Conservation (phyloP, 92 coral and sea anemone species). For the Actinostola sp. region DNA sequence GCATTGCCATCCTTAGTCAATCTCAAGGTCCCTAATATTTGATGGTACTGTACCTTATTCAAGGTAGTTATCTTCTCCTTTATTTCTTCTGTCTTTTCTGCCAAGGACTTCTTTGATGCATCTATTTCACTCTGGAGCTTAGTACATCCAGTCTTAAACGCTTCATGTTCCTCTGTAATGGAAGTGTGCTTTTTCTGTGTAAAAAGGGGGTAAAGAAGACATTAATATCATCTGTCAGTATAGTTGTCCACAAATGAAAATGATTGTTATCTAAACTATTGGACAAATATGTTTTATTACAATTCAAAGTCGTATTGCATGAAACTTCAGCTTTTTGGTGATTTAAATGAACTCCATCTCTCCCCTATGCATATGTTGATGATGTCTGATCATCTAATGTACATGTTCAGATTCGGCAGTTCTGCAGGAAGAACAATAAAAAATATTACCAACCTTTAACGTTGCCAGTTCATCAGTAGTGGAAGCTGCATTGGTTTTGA, state of each 20-base stretch:
- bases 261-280: too few relatives aligned
- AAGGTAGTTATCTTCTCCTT: constrained; percentile 87
- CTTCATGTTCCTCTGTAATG: constrained; percentile 55
- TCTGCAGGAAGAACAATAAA: too few relatives aligned
- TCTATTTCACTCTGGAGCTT: constrained; percentile 68
- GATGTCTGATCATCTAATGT: too few relatives aligned
- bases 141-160: constrained; percentile 59
- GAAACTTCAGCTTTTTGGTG: too few relatives aligned
- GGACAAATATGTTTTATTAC: too few relatives aligned
- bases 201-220: too few relatives aligned
- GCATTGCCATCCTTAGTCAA: background rate
- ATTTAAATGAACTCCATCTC: too few relatives aligned
- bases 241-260: too few relatives aligned
- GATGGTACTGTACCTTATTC: constrained; percentile 67
- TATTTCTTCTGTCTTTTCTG: constrained; percentile 77
- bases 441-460: constrained; percentile 61
- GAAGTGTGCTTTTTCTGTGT: constrained; percentile 47
- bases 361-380: too few relatives aligned
- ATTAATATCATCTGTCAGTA: too few relatives aligned
- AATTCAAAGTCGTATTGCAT: too few relatives aligned
- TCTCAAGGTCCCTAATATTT: background rate
- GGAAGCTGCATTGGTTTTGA: constrained; percentile 64
- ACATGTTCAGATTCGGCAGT: too few relatives aligned
- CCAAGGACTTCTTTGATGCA: constrained; percentile 61
- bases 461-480: constrained; percentile 77